Evolutionary conservation across 92 coral and sea anemone species (phyloP).

Genomic region (Siderastrea radians): DNA sequence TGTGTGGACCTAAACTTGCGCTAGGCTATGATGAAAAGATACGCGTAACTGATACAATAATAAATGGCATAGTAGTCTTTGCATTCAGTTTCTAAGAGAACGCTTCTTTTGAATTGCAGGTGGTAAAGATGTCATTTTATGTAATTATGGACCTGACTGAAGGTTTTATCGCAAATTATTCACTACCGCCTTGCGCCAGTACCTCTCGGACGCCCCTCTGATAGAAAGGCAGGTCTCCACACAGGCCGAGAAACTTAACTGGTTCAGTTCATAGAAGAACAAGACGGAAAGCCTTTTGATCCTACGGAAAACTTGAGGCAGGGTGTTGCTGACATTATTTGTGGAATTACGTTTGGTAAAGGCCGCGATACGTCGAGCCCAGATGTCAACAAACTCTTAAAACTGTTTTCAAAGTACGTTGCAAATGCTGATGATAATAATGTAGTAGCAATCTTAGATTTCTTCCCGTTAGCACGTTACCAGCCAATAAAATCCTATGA

Average conservation of each 20-base stretch:
- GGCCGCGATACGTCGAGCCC: constrained; percentile 56
- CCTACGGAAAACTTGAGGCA: constrained; percentile 66
- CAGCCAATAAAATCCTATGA: constrained; percentile 16
- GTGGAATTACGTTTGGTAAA: constrained; percentile 63
- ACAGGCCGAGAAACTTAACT: constrained; percentile 68
- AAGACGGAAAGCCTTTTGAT: constrained; percentile 69
- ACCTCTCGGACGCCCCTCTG: constrained; percentile 41
- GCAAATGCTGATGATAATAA: constrained; percentile 22
- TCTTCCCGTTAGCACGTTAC: constrained; percentile 29
- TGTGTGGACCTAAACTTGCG: too few relatives aligned
- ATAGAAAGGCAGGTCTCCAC: constrained; percentile 62
- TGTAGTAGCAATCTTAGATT: not conserved
- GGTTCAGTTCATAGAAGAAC: constrained; percentile 39
- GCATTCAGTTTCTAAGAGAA: too few relatives aligned
- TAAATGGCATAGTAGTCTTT: too few relatives aligned
- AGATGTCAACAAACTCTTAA: constrained; percentile 46
- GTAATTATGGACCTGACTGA: constrained; percentile 80
- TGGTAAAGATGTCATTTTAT: constrained; percentile 15
- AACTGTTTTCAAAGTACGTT: not conserved
- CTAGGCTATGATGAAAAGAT: too few relatives aligned
- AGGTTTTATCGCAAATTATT: constrained; percentile 73
- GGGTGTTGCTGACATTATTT: constrained; percentile 79
- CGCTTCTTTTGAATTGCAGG: not conserved
- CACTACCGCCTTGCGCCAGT: constrained; percentile 70
- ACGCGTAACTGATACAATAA: too few relatives aligned